Percentiles rank a stretch among this genome's conserved stretches.
phyloP scores from a whole-genome alignment of 2,113 vertebrate genomes.

The Gallinago undulata region DNA sequence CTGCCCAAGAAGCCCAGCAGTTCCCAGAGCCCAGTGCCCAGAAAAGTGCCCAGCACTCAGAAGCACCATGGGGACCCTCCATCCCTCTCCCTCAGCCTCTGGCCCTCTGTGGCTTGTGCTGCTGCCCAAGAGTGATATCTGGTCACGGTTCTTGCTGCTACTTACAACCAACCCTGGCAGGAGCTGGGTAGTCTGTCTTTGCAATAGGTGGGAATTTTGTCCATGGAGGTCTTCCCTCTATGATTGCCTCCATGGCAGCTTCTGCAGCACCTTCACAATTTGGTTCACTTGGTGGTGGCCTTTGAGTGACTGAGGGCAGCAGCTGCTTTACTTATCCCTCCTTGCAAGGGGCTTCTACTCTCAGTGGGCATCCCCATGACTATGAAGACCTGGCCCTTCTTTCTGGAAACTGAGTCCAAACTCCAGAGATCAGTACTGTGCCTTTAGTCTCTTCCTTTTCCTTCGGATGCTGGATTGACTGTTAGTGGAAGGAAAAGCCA shows the following conservation, averaged over 20 bases:
- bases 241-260: not conserved
- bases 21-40: too few species aligned
- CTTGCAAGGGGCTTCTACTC: not conserved
- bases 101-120: not conserved
- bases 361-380: fast-evolving
- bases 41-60: not conserved
- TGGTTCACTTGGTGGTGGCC: not conserved
- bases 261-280: not conserved
- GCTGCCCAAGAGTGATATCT: not conserved
- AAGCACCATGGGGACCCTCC: not conserved
- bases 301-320: not conserved
- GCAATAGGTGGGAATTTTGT: not conserved
- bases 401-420: not conserved
- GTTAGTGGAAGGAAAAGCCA: not conserved
- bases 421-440: not conserved
- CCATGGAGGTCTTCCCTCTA: not conserved
- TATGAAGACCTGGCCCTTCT: not conserved
- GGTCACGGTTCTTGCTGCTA: not conserved
- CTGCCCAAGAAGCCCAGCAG: too few species aligned
- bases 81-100: not conserved
- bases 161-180: not conserved
- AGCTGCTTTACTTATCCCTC: not conserved
- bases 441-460: not conserved
- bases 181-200: not conserved
- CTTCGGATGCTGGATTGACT: not conserved